Evolutionary conservation across 1,140 invertebrate genomes (phyloP).

Genomic region (Bemisia tabaci): DNA sequence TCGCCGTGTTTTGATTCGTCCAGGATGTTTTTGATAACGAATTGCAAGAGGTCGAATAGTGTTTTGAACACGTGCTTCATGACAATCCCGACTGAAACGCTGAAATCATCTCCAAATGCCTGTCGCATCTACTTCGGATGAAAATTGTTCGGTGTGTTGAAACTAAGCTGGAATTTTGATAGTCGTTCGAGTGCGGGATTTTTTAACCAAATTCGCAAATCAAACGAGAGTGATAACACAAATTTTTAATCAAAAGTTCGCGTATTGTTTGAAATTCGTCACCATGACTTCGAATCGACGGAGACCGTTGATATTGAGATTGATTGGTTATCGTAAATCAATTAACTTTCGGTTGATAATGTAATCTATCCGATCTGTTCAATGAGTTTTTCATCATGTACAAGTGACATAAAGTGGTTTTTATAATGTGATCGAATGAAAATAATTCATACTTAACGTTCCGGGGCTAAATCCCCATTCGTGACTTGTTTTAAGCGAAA

Average conservation of each 20-base stretch:
- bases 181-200: too few species aligned
- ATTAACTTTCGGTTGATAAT: background rate
- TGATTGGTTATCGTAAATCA: background rate
- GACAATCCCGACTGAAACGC: background rate
- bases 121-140: too few species aligned
- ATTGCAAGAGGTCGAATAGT: background rate
- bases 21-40: background rate
- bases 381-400: background rate
- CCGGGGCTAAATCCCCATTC: background rate
- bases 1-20: too few species aligned
- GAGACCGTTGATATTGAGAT: background rate
- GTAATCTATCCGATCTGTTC: background rate
- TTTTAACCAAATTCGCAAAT: too few species aligned
- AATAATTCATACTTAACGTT: background rate
- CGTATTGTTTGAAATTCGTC: background rate
- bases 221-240: too few species aligned
- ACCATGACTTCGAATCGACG: background rate
- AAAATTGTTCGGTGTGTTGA: too few species aligned
- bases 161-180: too few species aligned
- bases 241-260: background rate
- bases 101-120: too few species aligned
- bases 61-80: background rate
- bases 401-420: background rate
- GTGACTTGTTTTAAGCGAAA: background rate
- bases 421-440: background rate